These are phyloP conservation scores for Caenorhabditis japonica DNA, from an alignment of 2,888 invertebrate genomes.

Conservation along the genomic window DNA sequence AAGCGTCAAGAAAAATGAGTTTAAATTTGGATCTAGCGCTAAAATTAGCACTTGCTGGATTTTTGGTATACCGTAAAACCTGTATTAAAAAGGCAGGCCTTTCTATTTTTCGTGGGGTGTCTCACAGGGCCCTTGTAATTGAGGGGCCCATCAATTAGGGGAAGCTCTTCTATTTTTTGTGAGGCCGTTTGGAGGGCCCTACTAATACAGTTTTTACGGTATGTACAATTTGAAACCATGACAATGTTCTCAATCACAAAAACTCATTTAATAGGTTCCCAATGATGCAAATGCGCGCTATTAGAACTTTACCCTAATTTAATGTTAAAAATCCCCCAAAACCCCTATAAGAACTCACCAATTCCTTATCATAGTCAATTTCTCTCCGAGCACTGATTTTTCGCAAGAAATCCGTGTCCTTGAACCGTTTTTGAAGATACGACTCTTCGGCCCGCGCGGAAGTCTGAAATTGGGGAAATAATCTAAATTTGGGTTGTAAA, in stretches of 20 bases:
- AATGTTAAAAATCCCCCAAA: conserved; percentile 42
- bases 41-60: background rate
- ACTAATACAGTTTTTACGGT: no score
- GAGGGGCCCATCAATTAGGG: no score
- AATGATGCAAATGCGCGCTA: no score
- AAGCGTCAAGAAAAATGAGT: conserved; percentile 2
- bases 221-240: no score
- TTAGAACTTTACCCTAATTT: no score
- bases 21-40: background rate
- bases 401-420: conserved; percentile 55
- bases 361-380: conserved; percentile 51
- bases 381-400: conserved; percentile 54
- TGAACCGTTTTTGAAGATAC: conserved; percentile 51
- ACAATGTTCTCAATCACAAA: no score
- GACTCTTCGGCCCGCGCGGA: conserved; percentile 55
- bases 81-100: no score
- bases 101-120: no score
- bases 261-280: no score
- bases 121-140: no score
- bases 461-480: conserved; percentile 40
- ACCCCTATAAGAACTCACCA: conserved; percentile 51
- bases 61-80: conserved; percentile 6
- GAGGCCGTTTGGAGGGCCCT: no score
- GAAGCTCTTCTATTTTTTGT: no score
- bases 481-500: background rate